Evolutionary conservation across 2,797 vertebrate genomes (phyloP).

Genomic region (Coranthus polyacanthus): DNA sequence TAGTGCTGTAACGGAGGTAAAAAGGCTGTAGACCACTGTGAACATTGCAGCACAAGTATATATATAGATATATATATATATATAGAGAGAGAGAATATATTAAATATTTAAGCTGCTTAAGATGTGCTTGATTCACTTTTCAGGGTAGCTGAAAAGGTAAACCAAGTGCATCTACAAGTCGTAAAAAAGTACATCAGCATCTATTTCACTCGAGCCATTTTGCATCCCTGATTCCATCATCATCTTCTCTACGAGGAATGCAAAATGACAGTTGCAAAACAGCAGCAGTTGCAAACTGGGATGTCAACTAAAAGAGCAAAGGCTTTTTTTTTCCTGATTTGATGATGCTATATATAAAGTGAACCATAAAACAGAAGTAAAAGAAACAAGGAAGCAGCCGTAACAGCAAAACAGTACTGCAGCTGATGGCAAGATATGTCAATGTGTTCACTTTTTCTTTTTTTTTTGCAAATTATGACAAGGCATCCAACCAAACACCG

Average conservation of each 20-base stretch:
- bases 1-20: not conserved
- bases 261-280: slow-evolving; percentile 64
- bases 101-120: slow-evolving; percentile 1
- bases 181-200: slow-evolving; percentile 11
- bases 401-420: slow-evolving; percentile 67
- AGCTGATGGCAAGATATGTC: slow-evolving; percentile 34
- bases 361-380: slow-evolving; percentile 65
- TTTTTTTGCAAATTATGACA: slow-evolving; percentile 61
- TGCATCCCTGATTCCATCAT: slow-evolving; percentile 48
- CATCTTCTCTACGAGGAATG: slow-evolving; percentile 40
- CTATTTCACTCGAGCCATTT: slow-evolving; percentile 48
- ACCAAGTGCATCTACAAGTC: slow-evolving; percentile 23
- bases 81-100: not conserved
- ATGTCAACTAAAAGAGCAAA: slow-evolving; percentile 36
- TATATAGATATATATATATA: no score
- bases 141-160: slow-evolving; percentile 18
- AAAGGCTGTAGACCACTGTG: not conserved
- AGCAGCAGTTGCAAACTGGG: slow-evolving; percentile 58
- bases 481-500: slow-evolving; percentile 80
- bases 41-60: slow-evolving; percentile 10
- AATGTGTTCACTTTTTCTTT: slow-evolving; percentile 47
- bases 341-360: slow-evolving; percentile 26
- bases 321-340: slow-evolving; percentile 35
- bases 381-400: slow-evolving; percentile 65
- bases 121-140: slow-evolving; percentile 25